Base-by-base conservation (phyloP, 92 coral and sea anemone species). In the Bergia puertoricense region DNA sequence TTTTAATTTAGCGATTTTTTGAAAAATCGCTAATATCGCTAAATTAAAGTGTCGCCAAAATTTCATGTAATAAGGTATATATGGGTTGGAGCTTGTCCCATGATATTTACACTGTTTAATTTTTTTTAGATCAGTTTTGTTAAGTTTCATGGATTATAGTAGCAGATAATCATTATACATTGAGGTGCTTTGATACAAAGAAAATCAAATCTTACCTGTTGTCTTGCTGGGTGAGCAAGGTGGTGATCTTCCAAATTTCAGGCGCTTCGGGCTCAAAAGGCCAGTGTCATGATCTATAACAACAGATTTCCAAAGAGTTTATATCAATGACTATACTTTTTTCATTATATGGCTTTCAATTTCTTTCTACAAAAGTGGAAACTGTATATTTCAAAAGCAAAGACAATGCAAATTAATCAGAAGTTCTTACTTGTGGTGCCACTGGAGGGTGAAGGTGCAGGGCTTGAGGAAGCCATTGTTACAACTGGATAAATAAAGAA, bases 191-290 rank as follows among this genome's bases (percentile, higher is more conserved):
- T 74, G 68, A 88, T 10, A 79, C 90, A n/a, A 0, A 88, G 69
- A 79, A 79, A 67, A 88, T 88, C 85, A 88, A 88, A 88, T 68
- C 85, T 88, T 88, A 88, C 90, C 90, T 88, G 67, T 88, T 51
- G 13, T 88, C 79, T 79, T 88, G 90, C 80, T 88, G 79, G 85
- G 90, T 79, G 90, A 88, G 83, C 84, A 86, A 86, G 89, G 84
- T 42, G 89, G 89, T 39, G 89, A 86, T 86, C 83, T 83, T 43
- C 75, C 89, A 86, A 86, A 76, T 86, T 86, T 86, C 59, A 86
- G 30, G 9, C 89, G 76, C 39, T 86, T 86, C 37, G 76, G 82
- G 30, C 89, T 86, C 22, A 86, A 40, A 86, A 43, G 88, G 4
- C 79, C 80, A 71, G 39, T 86, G 82, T 20, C 43, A 15, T 54